Evolutionary conservation across 2,797 vertebrate species (phyloP).

Genomic region (Danio aesculapii): DNA sequence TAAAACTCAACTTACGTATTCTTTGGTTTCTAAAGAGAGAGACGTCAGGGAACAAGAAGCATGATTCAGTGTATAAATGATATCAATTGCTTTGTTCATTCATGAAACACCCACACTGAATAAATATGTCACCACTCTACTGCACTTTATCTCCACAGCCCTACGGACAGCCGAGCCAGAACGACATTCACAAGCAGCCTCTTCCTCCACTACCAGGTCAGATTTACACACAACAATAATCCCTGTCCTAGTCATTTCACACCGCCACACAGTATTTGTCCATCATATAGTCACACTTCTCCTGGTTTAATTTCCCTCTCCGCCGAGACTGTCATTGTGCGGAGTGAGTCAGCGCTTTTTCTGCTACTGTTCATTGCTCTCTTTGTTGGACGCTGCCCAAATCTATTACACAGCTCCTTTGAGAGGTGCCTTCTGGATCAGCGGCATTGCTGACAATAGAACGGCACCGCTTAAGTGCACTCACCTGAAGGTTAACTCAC

Average conservation of each 20-base stretch:
- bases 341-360: conserved; percentile 38
- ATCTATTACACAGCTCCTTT: conserved; percentile 34
- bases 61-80: background rate
- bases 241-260: conserved; percentile 11
- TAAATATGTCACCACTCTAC: background rate
- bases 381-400: conserved; percentile 38
- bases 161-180: conserved; percentile 82
- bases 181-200: conserved; percentile 84
- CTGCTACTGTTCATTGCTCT: conserved; percentile 33
- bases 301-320: conserved; percentile 15
- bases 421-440: conserved; percentile 22
- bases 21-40: background rate
- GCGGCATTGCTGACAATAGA: conserved; percentile 8
- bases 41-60: background rate
- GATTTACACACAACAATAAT: conserved; percentile 10
- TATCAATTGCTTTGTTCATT: background rate
- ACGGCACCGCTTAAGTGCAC: conserved; percentile 27
- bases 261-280: conserved; percentile 24
- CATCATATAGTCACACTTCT: background rate
- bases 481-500: conserved; percentile 30
- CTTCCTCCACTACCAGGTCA: conserved; percentile 84
- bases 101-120: background rate
- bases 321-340: conserved; percentile 29
- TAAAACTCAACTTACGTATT: background rate
- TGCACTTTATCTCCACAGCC: conserved; percentile 71